Base-by-base conservation (phyloP, 2,113 vertebrate species). In the Lasiurus cinereus region DNA sequence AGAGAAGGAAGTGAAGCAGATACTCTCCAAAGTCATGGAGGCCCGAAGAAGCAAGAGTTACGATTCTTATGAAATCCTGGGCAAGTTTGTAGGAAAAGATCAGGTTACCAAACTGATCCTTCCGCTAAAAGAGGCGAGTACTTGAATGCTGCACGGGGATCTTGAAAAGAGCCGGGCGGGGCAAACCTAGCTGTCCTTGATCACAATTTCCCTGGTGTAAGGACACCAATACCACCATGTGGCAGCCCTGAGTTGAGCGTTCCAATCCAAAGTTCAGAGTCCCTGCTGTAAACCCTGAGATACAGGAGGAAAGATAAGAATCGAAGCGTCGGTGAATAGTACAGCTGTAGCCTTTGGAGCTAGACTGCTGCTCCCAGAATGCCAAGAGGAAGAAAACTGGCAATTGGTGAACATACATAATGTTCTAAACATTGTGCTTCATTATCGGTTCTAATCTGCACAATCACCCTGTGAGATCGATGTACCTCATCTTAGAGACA, bases 1-100 rank as follows among this genome's bases (percentile, higher is more conserved):
- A 97, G 99, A 99, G 96, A 99, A 99, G 88, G 99, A 99, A 79
- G 99, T 99, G 67, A 99, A 99, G 70, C 99, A 99, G 62, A 99
- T 99, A 11, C 98, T 99, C 64, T 99, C 99, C 91, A 99, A 99
- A 97, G 98, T 99, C 91, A 99, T 99, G 99, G 99, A 99, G 97
- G 99, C 99, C 0, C 99, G 99, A 43, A 99, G 99, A 98, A 99
- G 98, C 98, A 99, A 99, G 97, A 99, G 99, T 96, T 99, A 99
- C 0, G 99, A 99, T 94, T 99, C 99, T 6, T 99, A 99, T 0
- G 99, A 99, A 98, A 98, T 99, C 91, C 98, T 99, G 95, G 99
- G 98, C 13, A 98, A 98, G 93, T 99, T 99, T 96, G 98, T 99
- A 89, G 99, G 99, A 95, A 99, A 98, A 91, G 98, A 99, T 43